These are phyloP conservation scores for Charaxes varanes DNA, from an alignment of 1,140 invertebrate genomes.

Conservation along the genomic window DNA sequence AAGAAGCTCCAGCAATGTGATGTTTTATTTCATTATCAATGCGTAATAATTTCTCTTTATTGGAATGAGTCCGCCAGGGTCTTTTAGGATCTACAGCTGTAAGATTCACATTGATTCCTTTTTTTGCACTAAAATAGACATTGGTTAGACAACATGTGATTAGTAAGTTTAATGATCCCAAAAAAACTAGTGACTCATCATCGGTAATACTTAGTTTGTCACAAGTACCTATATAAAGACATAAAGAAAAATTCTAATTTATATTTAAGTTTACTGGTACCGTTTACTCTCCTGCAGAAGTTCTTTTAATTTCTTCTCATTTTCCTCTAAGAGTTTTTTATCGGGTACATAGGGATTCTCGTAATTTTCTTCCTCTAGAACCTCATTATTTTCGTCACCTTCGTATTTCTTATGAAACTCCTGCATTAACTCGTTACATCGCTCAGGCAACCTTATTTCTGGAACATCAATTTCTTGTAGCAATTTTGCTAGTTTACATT, in stretches of 20 bases:
- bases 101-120: constrained; percentile 7
- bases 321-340: constrained; percentile 37
- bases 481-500: constrained; percentile 46
- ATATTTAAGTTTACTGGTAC: constrained; percentile 8
- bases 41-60: constrained; percentile 42
- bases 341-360: constrained; percentile 53
- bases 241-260: too few relatives aligned
- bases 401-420: constrained; percentile 38
- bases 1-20: constrained; percentile 31
- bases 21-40: constrained; percentile 46
- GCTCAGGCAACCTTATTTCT: constrained; percentile 45
- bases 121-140: constrained; percentile 36
- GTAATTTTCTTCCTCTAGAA: constrained; percentile 13
- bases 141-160: too few relatives aligned
- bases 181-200: too few relatives aligned
- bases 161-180: too few relatives aligned
- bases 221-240: too few relatives aligned
- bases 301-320: constrained; percentile 41
- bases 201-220: too few relatives aligned
- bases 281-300: constrained; percentile 35
- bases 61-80: constrained; percentile 52
- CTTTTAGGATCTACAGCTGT: constrained; percentile 34
- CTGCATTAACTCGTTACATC: constrained; percentile 36
- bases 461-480: constrained; percentile 44
- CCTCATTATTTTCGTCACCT: constrained; percentile 28